Percentiles rank a stretch among this genome's conserved stretches.
These are phyloP conservation scores for Scrobipalpa atriplicella DNA, from an alignment of 2,888 invertebrate species.

Conservation along the genomic window DNA sequence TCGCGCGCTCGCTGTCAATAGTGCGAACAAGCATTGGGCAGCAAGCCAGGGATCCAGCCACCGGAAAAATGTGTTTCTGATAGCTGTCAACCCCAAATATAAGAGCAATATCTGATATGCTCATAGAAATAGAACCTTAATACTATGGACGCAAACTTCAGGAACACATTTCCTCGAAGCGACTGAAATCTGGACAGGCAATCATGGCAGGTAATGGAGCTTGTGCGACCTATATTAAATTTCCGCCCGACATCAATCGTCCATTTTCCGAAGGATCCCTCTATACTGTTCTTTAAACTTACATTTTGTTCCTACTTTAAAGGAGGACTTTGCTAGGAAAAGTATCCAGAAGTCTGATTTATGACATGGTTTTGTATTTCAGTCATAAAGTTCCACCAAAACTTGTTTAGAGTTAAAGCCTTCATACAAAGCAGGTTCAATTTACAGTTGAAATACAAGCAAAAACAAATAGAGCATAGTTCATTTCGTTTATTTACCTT, in stretches of 20 bases:
- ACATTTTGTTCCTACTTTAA: not conserved
- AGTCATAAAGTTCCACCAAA: not conserved
- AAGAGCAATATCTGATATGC: not conserved
- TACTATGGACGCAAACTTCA: not conserved
- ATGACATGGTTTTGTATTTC: no score
- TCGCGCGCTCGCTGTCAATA: not conserved
- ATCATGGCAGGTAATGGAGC: not conserved
- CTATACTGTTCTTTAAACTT: not conserved
- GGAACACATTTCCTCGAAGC: not conserved
- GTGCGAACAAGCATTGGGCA: no score
- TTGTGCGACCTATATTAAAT: not conserved
- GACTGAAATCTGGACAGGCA: not conserved
- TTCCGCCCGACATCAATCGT: not conserved
- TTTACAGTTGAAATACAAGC: not conserved
- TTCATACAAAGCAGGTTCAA: not conserved
- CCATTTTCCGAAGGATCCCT: not conserved
- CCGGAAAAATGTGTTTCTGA: no score
- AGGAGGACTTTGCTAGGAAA: no score
- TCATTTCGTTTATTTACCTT: slow-evolving; percentile 83
- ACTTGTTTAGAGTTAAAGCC: not conserved
- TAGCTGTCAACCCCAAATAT: not conserved
- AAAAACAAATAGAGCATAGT: not conserved
- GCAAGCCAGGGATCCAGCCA: no score
- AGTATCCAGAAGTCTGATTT: no score
- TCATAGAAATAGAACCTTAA: not conserved